phyloP scores from a whole-genome alignment of 2,113 vertebrate genomes.

The Pao palembangensis region DNA sequence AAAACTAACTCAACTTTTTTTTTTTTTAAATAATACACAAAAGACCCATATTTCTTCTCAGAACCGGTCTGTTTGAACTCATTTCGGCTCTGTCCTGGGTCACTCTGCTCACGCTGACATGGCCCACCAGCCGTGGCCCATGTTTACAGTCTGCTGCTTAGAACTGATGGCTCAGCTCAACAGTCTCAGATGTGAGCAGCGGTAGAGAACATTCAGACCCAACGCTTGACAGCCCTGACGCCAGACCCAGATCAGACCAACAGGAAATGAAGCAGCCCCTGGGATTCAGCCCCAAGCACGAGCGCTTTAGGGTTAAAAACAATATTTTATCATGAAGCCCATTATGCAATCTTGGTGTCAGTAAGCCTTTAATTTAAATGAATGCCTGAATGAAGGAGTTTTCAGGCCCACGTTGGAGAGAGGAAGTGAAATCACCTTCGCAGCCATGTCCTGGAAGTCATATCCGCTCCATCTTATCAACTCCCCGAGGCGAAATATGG shows the following conservation, averaged over 20 bases:
- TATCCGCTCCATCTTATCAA: slow-evolving; percentile 79
- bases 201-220: neutral
- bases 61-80: too few species aligned
- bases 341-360: neutral
- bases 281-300: too few species aligned
- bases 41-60: too few species aligned
- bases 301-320: neutral
- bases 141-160: neutral
- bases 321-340: neutral
- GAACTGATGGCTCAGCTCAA: neutral
- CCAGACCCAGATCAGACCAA: neutral
- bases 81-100: neutral
- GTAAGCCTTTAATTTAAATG: neutral
- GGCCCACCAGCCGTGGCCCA: neutral
- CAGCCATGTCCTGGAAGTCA: slow-evolving; percentile 84
- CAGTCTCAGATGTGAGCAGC: neutral
- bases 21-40: too few species aligned
- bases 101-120: neutral
- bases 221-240: neutral
- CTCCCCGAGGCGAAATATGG: slow-evolving; percentile 86
- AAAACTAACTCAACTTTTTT: too few species aligned
- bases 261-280: neutral
- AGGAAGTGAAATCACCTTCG: neutral
- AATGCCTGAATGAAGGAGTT: neutral
- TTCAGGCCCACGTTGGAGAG: neutral